These are phyloP conservation scores for Volucella zonaria DNA, from an alignment of 2,888 invertebrate species.

Conservation along the genomic window DNA sequence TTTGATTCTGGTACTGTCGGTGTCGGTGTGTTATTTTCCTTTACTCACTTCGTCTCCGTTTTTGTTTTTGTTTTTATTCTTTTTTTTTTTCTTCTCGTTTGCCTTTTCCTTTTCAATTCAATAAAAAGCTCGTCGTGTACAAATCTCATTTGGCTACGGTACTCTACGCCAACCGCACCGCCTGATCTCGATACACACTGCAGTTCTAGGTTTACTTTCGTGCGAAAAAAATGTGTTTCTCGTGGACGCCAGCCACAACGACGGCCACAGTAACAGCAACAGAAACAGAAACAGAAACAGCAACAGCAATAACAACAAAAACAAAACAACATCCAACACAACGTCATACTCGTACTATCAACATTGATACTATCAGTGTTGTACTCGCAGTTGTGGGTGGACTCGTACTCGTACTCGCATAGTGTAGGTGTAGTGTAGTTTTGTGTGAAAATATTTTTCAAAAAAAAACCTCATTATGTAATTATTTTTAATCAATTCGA, in stretches of 20 bases:
- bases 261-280: slow-evolving; percentile 35
- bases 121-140: slow-evolving; percentile 72
- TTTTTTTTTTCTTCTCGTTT: slow-evolving; percentile 27
- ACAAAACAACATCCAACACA: background rate
- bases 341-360: slow-evolving; percentile 3
- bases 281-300: background rate
- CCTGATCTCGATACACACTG: slow-evolving; percentile 55
- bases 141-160: slow-evolving; percentile 72
- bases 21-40: slow-evolving; percentile 50
- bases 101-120: slow-evolving; percentile 71
- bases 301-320: background rate
- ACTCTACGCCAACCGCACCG: slow-evolving; percentile 69
- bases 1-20: slow-evolving; percentile 30
- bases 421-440: slow-evolving; percentile 26
- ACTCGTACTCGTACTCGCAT: no score
- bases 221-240: slow-evolving; percentile 62
- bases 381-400: slow-evolving; percentile 12
- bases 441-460: background rate
- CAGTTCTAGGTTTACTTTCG: slow-evolving; percentile 64
- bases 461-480: slow-evolving; percentile 57
- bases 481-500: slow-evolving; percentile 43
- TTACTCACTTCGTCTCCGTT: slow-evolving; percentile 11
- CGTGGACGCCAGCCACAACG: slow-evolving; percentile 51
- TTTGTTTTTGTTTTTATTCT: slow-evolving; percentile 2
- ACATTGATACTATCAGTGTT: slow-evolving; percentile 24